Percentiles rank a stretch among this genome's conserved stretches.
These are phyloP conservation scores for Poliocrania exsul DNA, from an alignment of 2,797 vertebrate genomes.

Conservation along the genomic window DNA sequence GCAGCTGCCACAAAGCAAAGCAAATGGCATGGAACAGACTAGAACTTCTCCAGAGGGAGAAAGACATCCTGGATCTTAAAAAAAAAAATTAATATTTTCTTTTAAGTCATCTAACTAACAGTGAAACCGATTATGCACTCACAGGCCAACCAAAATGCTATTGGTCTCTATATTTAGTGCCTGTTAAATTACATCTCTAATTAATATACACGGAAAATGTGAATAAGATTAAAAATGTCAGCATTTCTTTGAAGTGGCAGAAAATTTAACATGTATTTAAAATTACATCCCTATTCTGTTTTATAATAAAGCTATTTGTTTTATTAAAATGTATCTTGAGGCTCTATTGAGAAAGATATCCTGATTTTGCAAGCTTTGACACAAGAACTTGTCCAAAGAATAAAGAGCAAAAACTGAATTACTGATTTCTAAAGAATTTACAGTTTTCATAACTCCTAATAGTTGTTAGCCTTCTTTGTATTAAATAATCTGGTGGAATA, in stretches of 20 bases:
- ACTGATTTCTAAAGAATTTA: background rate
- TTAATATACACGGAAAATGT: background rate
- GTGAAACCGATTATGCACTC: background rate
- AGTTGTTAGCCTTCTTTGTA: background rate
- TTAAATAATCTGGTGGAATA: background rate
- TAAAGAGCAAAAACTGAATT: background rate
- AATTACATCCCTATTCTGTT: background rate
- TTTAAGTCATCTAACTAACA: background rate
- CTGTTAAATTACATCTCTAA: conserved; percentile 12
- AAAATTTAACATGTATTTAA: background rate
- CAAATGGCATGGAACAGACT: background rate
- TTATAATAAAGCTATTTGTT: background rate
- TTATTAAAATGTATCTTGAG: background rate
- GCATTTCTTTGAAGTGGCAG: conserved; percentile 9
- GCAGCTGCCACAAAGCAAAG: background rate
- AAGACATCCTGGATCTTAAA: background rate
- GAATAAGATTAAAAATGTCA: background rate
- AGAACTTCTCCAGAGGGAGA: background rate
- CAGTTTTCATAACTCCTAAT: background rate
- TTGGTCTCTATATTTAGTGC: background rate
- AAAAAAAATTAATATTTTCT: background rate
- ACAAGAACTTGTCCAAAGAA: background rate
- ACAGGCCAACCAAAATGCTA: background rate
- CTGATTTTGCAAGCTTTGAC: background rate
- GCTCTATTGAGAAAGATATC: background rate